Base-by-base conservation (phyloP, 2,888 invertebrate genomes). In the Agrochola lota region DNA sequence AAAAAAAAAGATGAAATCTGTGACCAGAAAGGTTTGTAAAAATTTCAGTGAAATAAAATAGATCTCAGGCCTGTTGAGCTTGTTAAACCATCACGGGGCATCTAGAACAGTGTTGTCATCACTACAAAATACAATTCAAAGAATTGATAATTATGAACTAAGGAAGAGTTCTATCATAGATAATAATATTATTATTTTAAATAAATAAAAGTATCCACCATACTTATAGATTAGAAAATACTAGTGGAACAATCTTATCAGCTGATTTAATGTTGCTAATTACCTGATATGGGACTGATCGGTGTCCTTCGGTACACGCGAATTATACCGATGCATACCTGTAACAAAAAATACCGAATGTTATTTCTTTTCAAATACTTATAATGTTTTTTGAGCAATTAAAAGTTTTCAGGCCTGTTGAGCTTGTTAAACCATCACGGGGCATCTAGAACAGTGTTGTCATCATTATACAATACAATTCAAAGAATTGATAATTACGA, bases 61-160 rank as follows among this genome's bases (percentile, higher is more conserved):
- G 60, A 26, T 17, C 40, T 94, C 94, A 94, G 94, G 92, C 94
- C 94, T 94, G 94, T 94, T 94, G 94, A 94, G 94, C 94, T 94
- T 94, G 91, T 93, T 83, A 81, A 90, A 91, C 91, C 88, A 69
- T 91, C 91, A 91, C 74, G 76, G 85, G 79, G 88, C 87, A 87
- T 92, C 91, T 89, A 88, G 90, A 83, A 86, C 76, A 57, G 85
- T 83, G 79, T 90, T 91, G 88, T 91, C 92, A 92, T 92, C 92
- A 92, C 89, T 59, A 69, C 68, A 71, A 43, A 71, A 59, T 23
- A 9, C 9, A 52, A 59, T 15, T 63, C 0, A 8, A 52, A 57
- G 17, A 46, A 60, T 35, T n/a, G 30, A 30, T 49, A 30, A 23
- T 52, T 23, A 8, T 9, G 17, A n/a, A 49, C 20, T 46, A 46